Conservation (phyloP, 2,113 vertebrate species). For the Myotis davidii region DNA sequence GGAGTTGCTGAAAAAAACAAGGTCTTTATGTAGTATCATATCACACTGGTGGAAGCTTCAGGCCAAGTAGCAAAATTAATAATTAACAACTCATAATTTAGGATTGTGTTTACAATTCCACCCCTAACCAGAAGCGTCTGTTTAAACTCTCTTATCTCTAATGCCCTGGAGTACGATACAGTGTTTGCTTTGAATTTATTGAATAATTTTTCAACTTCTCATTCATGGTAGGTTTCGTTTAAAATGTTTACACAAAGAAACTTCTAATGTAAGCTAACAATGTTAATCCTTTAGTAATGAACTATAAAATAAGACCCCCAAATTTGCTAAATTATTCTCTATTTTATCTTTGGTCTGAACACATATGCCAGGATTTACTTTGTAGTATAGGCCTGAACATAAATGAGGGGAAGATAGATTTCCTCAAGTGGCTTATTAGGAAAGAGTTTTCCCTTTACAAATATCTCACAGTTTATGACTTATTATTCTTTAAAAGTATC, state of each 20-base stretch:
- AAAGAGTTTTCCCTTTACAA: neutral
- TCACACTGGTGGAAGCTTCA: neutral
- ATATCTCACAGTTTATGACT: neutral
- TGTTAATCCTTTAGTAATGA: neutral
- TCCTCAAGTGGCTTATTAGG: neutral
- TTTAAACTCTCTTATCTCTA: neutral
- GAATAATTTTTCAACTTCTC: neutral
- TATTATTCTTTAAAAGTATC: neutral
- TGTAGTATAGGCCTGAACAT: neutral
- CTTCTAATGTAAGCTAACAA: neutral
- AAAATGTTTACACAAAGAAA: neutral
- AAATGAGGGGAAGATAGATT: neutral
- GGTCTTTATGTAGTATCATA: neutral
- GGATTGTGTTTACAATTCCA: neutral
- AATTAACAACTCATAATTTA: neutral
- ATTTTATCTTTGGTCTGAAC: conserved; percentile 1
- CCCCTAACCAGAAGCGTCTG: neutral
- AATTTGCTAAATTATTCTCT: neutral
- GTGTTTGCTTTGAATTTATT: neutral
- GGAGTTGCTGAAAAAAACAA: neutral
- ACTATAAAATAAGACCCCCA: neutral
- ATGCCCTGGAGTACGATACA: neutral
- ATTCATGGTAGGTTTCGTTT: neutral
- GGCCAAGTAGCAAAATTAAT: neutral
- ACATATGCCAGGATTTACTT: neutral